Base-by-base conservation (phyloP, 2,113 vertebrate genomes). In the Bubalus kerabau region DNA sequence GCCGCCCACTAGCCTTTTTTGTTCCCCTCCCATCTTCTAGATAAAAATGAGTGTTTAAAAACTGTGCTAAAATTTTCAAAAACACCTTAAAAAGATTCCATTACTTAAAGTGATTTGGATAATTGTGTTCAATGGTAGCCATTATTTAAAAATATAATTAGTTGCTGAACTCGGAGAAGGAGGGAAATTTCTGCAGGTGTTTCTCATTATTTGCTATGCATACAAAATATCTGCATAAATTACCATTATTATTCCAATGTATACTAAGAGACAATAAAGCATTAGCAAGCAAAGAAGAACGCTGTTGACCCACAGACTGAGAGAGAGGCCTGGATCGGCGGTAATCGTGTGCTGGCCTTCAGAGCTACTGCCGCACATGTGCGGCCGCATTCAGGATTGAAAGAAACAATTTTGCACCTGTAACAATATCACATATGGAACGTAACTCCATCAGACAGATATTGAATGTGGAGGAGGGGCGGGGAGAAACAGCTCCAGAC, bases 61-160 rank as follows among this genome's bases (percentile, higher is more conserved):
- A 99, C 98, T 98, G 98, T 97, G 98, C 97, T 98, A 98, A 99
- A 98, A 97, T 97, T 99, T 98, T 98, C 98, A 98, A 99, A 99
- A 99, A 99, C 99, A 99, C 99, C 99, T 99, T 99, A 99, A 99
- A 99, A 99, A 99, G 99, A 99, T 99, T 99, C 99, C 99, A 99
- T 99, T 99, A 99, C 99, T 99, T 99, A 99, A 99, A 99, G 98
- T 99, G 99, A 99, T 99, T 99, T 99, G 98, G 99, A 99, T 99
- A 99, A 99, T 99, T 99, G 99, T 99, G 99, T 99, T 99, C 99
- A 99, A 99, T 99, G 99, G 99, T 99, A 99, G 99, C 99, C 99
- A 99, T 99, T 99, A 99, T 99, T 99, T 99, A 99, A 99, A 99
- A 99, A 99, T 99, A 99, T 99, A 99, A 99, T 99, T 99, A 99